phyloP scores from a whole-genome alignment of 2,113 vertebrate species.

The Grammatotria lemairii region DNA sequence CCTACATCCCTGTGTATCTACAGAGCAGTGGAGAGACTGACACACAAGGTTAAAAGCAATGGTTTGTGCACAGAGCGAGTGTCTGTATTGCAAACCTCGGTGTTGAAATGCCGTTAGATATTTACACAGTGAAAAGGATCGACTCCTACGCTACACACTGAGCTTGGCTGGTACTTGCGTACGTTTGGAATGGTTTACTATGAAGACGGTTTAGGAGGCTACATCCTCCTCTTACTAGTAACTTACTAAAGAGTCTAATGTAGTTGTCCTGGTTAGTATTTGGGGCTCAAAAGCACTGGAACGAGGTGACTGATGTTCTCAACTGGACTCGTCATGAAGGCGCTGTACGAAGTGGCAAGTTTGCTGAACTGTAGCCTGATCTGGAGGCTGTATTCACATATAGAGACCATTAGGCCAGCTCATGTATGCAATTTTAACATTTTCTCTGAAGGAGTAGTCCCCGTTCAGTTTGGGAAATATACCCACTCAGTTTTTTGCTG shows the following conservation, averaged over 20 bases:
- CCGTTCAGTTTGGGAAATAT: background rate
- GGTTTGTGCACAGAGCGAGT: constrained; percentile 25
- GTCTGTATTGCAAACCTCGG: background rate
- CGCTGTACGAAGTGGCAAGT: background rate
- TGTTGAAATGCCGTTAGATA: background rate
- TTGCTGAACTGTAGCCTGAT: background rate
- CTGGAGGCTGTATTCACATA: background rate
- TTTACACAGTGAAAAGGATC: constrained; percentile 52
- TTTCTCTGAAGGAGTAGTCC: background rate
- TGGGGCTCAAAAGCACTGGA: constrained; percentile 53
- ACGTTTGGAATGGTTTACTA: constrained; percentile 45
- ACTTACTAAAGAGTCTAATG: constrained; percentile 23
- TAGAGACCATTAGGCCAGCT: background rate
- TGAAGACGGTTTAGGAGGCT: background rate
- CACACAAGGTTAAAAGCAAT: constrained; percentile 19
- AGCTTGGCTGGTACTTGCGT: constrained; percentile 51
- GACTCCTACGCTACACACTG: constrained; percentile 44
- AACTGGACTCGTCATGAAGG: background rate
- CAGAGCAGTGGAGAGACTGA: constrained; percentile 24
- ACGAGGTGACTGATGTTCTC: background rate
- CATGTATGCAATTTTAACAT: background rate
- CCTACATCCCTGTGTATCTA: constrained; percentile 1
- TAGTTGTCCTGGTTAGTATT: constrained; percentile 11
- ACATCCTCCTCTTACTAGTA: constrained; percentile 8
- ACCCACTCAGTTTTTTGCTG: background rate